Evolutionary conservation across 2,113 vertebrate genomes (phyloP), one percentile per base, ranked within the genome.

Genomic region (Phaetusa simplex): DNA sequence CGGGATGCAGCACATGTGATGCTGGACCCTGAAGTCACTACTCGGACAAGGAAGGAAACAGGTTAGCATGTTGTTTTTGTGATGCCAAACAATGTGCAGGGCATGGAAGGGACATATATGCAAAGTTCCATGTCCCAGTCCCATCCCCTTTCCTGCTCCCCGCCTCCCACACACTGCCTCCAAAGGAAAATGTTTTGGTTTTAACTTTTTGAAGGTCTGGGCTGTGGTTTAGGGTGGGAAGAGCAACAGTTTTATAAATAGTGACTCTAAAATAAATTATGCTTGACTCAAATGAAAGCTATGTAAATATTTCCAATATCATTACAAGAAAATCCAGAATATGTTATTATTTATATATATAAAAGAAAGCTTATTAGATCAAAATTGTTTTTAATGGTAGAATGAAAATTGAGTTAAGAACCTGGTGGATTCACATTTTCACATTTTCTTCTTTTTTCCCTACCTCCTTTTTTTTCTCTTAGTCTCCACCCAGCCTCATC

Each of bases 51-150:
- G 59, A 81, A 93, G 36, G 36, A 40, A 86, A 61, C 6, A 30
- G 67, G 65, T 34, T 49, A 34, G 30, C 16, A 4, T 50, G 52
- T 72, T 76, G 42, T 19, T 73, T 45, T 66, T 74, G 42, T 2
- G 7, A 22, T 17, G 32, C 42, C 4, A 2, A 86, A 70, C 9
- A 21, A 42, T 0, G 0, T 5, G 32, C 17, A 64, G 43, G 23
- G 18, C 36, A 36, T 1, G 4, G 27, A 56, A 78, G 13, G 17
- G 17, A 45, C 36, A 16, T 38, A 4, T 1, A 55, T 14, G 21
- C 6, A 45, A 84, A 91, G 45, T n/a, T 16, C 30, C 9, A 1
- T 8, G 11, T 27, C 42, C 42, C 61, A 40, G 42, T n/a, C 11
- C 38, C 32, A 17, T 26, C 47, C 32, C 47, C 52, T 38, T 53